Evolutionary conservation across 2,113 vertebrate genomes (phyloP), one percentile per base, ranked within the genome.

Genomic region (Ptilorrhoa leucosticta): DNA sequence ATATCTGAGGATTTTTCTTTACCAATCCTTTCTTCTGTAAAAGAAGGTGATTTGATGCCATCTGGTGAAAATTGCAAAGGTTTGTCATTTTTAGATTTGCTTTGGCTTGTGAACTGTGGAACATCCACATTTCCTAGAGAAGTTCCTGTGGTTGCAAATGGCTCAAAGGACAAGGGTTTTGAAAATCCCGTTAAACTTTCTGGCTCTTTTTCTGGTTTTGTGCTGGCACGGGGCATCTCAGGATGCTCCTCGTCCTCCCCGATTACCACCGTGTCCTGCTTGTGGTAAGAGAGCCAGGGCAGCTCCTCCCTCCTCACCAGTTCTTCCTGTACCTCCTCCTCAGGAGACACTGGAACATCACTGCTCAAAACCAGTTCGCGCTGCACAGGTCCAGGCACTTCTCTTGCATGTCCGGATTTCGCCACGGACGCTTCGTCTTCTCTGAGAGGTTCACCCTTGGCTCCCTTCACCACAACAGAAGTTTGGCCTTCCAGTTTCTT

Each of bases 11-110:
- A 95, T 66, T 94, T 97, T 93, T 94, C 96, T 84, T 92, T 94
- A 72, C 66, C 47, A 69, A 73, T 64, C 95, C 79, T 89, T 97
- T 72, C 35, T 93, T 98, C 90, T 78, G 94, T 91, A 66, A 94
- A 84, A 85, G 96, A 97, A 60, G 97, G 80, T 21, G 97, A 97
- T 83, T 98, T 97, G 84, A 93, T 87, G 39, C 97, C 97, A 90
- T 97, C 97, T 83, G 97, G 91, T 65, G 97, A 98, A 92, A 94
- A 61, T 2, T 27, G 95, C 44, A 96, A 92, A 26, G 94, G 57
- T 24, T 77, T 81, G 15, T 96, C 95, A 72, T 90, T 96, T 91
- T 93, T 89, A 87, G 77, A 66, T 54, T 81, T 85, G 30, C 76
- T 94, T 69, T 93, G 87, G 84, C 96, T 96, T 87, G 87, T 89